phyloP scores from a whole-genome alignment of 2,888 invertebrate species.

The Tetrapedia diversipes region DNA sequence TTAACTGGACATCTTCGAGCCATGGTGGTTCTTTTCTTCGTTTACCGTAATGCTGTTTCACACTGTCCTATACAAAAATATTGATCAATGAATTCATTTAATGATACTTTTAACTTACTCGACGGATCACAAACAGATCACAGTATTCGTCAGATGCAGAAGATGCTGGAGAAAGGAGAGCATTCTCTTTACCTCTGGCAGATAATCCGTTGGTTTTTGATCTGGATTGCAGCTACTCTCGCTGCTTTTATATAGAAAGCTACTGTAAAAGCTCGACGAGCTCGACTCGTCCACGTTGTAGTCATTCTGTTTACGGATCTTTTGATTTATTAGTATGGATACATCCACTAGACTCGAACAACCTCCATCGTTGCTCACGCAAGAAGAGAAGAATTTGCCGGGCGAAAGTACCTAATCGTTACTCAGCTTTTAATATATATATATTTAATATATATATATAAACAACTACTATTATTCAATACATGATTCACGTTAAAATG shows the following conservation, averaged over 20 bases:
- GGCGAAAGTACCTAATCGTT: constrained; percentile 71
- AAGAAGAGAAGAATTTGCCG: constrained; percentile 72
- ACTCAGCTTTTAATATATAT: neutral
- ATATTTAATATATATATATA: too few relatives aligned
- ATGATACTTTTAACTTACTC: neutral
- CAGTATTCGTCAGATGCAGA: neutral
- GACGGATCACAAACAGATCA: neutral
- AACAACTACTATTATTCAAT: neutral
- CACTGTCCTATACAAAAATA: constrained; percentile 24
- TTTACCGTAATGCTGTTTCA: constrained; percentile 53
- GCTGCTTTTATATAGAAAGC: constrained; percentile 78
- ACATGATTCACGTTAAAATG: neutral
- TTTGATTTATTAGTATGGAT: constrained; percentile 53
- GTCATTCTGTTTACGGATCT: constrained; percentile 59
- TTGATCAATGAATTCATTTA: neutral
- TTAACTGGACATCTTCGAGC: constrained; percentile 87
- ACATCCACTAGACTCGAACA: constrained; percentile 65
- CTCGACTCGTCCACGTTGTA: constrained; percentile 76
- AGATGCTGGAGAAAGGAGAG: too few relatives aligned
- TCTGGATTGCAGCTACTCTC: constrained; percentile 73
- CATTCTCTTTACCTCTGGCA: constrained; percentile 54
- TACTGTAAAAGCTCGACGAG: constrained; percentile 80
- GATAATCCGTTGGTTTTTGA: constrained; percentile 53
- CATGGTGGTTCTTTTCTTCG: constrained; percentile 86
- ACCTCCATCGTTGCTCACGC: constrained; percentile 74